Evolutionary conservation across 2,797 vertebrate species (phyloP).

Genomic region (Lateolabrax maculatus): DNA sequence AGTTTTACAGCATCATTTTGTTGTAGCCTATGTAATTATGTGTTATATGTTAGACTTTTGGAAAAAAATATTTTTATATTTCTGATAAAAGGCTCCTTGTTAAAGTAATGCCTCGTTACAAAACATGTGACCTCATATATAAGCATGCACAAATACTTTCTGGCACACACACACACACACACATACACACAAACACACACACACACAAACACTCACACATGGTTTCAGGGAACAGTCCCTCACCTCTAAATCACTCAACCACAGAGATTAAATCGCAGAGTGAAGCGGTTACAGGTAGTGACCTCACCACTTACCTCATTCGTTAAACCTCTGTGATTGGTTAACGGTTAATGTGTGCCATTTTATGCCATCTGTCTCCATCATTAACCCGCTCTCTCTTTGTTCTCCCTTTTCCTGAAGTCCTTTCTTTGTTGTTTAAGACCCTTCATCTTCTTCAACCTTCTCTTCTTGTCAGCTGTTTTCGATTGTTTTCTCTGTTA

Average conservation of each 20-base stretch:
- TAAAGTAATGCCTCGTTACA: constrained; percentile 8
- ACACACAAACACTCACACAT: neutral
- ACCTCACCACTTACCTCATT: constrained; percentile 55
- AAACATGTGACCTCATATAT: constrained; percentile 34
- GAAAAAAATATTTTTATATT: constrained; percentile 14
- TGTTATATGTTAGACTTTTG: neutral
- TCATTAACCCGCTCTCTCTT: constrained; percentile 35
- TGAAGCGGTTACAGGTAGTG: constrained; percentile 56
- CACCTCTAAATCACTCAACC: constrained; percentile 53
- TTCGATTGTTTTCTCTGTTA: constrained; percentile 30
- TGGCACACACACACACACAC: constrained; percentile 1
- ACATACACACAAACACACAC: constrained; percentile 10
- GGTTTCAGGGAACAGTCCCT: constrained; percentile 21
- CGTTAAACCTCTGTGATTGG: constrained; percentile 45
- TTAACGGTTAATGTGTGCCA: constrained; percentile 48
- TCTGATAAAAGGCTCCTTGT: constrained; percentile 5
- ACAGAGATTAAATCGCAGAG: constrained; percentile 39
- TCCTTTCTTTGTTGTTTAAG: constrained; percentile 20
- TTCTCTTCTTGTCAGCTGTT: constrained; percentile 32
- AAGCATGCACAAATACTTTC: constrained; percentile 2
- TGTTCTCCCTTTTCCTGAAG: constrained; percentile 31
- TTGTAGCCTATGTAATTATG: neutral
- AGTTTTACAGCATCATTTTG: neutral
- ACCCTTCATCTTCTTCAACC: neutral
- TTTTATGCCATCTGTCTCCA: constrained; percentile 40